These are phyloP conservation scores for Gyrodactylus bullatarudis DNA, from an alignment of 1,140 invertebrate species.

Conservation along the genomic window DNA sequence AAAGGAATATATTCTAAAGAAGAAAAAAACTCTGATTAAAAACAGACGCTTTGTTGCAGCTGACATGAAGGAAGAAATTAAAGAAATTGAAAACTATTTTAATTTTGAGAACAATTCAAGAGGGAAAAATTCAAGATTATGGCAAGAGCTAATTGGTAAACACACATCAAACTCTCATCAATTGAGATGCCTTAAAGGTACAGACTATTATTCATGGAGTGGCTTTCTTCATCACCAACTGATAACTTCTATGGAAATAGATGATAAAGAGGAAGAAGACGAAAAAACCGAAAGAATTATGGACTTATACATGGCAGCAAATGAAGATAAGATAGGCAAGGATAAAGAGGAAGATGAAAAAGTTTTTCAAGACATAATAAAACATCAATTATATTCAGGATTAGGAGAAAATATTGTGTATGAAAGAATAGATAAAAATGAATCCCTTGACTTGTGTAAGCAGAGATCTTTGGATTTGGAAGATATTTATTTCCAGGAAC, in stretches of 20 bases:
- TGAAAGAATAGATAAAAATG: neutral
- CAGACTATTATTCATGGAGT: neutral
- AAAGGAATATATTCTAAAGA: neutral
- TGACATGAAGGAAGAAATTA: neutral
- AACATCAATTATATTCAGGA: neutral
- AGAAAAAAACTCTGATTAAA: neutral
- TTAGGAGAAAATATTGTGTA: neutral
- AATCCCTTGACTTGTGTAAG: neutral
- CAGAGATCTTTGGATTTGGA: neutral
- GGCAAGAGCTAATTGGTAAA: neutral
- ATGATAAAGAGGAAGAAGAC: neutral
- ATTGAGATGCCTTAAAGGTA: neutral
- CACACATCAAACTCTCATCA: neutral
- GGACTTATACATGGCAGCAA: neutral
- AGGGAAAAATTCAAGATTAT: neutral
- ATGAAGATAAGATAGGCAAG: neutral
- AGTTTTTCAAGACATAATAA: neutral
- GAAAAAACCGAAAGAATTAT: no score
- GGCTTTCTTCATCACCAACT: neutral
- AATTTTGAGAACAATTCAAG: neutral
- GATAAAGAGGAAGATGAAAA: neutral
- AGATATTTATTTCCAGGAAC: neutral
- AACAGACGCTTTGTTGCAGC: neutral
- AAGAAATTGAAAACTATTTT: neutral
- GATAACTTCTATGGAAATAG: neutral